A percentile compares a stretch with the other conserved stretches of the same genome.
phyloP scores from a whole-genome alignment of 2,888 invertebrate genomes.

The Heteropelma amictum region DNA sequence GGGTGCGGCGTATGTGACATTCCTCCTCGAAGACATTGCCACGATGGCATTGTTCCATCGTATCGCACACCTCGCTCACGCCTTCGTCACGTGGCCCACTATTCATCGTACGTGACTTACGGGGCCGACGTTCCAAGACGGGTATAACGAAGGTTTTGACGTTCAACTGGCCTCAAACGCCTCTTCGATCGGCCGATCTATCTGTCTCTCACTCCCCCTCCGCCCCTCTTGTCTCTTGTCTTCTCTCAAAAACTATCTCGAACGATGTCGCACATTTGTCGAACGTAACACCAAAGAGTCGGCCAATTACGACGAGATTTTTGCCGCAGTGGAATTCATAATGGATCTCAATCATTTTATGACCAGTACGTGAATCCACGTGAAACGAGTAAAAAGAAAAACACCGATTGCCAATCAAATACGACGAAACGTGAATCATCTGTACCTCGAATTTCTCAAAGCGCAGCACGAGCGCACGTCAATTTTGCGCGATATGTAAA shows the following conservation, averaged over 20 bases:
- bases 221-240: conserved; percentile 4
- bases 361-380: too few species aligned
- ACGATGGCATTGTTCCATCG: conserved; percentile 77
- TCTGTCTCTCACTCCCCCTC: not conserved
- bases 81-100: conserved; percentile 77
- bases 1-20: conserved; percentile 77
- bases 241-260: not conserved
- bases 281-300: not conserved
- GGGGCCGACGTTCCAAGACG: conserved; percentile 57
- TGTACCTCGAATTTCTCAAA: too few species aligned
- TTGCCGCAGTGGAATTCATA: not conserved
- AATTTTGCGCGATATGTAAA: too few species aligned
- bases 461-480: too few species aligned
- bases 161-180: conserved; percentile 52
- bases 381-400: too few species aligned
- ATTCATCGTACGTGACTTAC: conserved; percentile 76
- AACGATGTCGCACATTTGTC: conserved; percentile 31
- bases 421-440: too few species aligned
- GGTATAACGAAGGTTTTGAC: conserved; percentile 37
- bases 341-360: too few species aligned
- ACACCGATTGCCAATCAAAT: too few species aligned
- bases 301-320: not conserved
- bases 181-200: conserved; percentile 25
- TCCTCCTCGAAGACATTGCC: conserved; percentile 75
- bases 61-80: conserved; percentile 78